Evolutionary conservation across 2,797 vertebrate species (phyloP), one percentile per base, ranked within the genome.

Genomic region (Alauda arvensis): DNA sequence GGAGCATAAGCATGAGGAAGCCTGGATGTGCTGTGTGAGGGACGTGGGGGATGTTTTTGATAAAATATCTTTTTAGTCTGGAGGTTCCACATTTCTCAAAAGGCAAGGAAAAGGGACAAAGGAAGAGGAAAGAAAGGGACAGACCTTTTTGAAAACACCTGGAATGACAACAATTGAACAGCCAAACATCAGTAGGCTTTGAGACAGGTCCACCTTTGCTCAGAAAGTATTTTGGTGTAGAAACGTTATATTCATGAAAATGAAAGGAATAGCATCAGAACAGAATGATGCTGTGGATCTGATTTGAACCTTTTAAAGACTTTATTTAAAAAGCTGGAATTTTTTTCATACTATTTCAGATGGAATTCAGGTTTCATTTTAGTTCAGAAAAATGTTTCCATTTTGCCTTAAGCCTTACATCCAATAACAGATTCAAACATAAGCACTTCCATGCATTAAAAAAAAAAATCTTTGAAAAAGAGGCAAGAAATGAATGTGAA

Each of bases 11-110:
- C 1, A 0, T 2, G 1, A 52, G n/a, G 26, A 66, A 45, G 15
- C 5, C 10, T 39, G 62, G 39, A 12, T 0, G 0, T 37, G 39
- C 39, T n/a, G 3, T 57, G 8, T 66, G 15, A 39, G 56, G 65
- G 46, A 49, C 34, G 33, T 2, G 6, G 49, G 53, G 18, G 20
- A 62, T 53, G 8, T 23, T 75, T 87, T 37, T 69, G 40, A n/a
- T 80, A 17, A 85, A 75, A 37, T 45, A 4, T 18, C 49, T 69
- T 85, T 85, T 71, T 29, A 45, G 37, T 49, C 52, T 83, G 49
- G 45, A 77, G 55, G 55, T 42, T 68, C 56, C 60, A 3, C 14
- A 4, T 75, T 65, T 77, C 48, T 83, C 52, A 37, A 18, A 90
- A 71, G 52, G 8, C 9, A 66, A 65, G 51, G 49, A 66, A 37